A percentile compares a stretch with the other conserved stretches of the same genome.
Conservation (phyloP, 2,113 vertebrate genomes). For the Gavialis gangeticus region DNA sequence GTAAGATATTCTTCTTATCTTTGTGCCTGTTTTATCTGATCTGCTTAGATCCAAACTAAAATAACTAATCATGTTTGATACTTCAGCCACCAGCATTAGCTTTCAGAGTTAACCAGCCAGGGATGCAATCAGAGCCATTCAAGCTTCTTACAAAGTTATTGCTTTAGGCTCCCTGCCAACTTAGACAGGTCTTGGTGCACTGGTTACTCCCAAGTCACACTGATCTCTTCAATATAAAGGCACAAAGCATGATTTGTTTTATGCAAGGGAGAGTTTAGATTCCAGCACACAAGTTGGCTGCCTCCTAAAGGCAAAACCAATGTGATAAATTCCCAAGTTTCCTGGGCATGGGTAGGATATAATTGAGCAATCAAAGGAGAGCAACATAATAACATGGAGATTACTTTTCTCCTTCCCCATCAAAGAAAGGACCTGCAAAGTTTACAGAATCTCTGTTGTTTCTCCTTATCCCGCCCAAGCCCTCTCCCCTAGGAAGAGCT, state of each 20-base stretch:
- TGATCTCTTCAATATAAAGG: constrained; percentile 65
- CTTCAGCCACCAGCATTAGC: constrained; percentile 22
- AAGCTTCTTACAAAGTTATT: neutral
- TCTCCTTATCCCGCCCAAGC: neutral
- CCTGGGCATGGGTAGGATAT: neutral
- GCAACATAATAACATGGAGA: neutral
- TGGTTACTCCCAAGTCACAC: constrained; percentile 58
- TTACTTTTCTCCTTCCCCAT: neutral
- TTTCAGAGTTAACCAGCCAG: constrained; percentile 26
- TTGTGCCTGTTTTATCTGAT: constrained; percentile 5
- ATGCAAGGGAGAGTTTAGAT: constrained; percentile 47
- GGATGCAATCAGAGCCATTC: neutral
- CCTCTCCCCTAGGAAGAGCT: neutral
- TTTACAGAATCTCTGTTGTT: neutral
- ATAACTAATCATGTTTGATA: constrained; percentile 14
- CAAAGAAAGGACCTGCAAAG: neutral
- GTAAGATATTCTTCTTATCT: neutral
- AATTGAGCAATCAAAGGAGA: neutral
- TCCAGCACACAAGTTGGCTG: constrained; percentile 40
- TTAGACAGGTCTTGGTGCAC: constrained; percentile 30
- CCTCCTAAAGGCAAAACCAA: neutral
- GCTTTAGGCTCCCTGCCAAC: constrained; percentile 30
- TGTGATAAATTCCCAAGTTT: neutral
- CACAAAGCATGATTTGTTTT: constrained; percentile 43
- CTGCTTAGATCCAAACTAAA: neutral